A percentile compares a stretch with the other conserved stretches of the same genome.
Evolutionary conservation across 2,888 invertebrate genomes (phyloP).

Genomic region (Rhagium mordax): DNA sequence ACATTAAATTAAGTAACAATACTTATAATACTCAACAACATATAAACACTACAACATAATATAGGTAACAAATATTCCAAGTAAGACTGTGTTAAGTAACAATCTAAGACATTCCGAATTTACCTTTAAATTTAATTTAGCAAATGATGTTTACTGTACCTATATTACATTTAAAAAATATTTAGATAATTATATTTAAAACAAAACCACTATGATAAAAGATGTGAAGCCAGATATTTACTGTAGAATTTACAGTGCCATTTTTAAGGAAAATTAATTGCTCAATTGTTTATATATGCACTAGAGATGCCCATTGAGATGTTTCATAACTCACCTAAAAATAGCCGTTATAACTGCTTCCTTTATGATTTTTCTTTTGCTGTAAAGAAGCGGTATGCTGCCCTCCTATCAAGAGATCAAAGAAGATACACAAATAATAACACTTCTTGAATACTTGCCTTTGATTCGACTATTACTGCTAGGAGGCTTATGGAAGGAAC

Average conservation of each 20-base stretch:
- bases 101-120: slow-evolving; percentile 54
- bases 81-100: slow-evolving; percentile 40
- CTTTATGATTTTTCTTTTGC: too few relatives aligned
- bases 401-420: too few relatives aligned
- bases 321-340: too few relatives aligned
- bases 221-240: slow-evolving; percentile 2
- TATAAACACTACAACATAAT: slow-evolving; percentile 1
- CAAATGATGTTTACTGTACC: slow-evolving; percentile 39
- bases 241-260: slow-evolving; percentile 30
- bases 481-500: too few relatives aligned
- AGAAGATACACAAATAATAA: too few relatives aligned
- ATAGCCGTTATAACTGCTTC: too few relatives aligned
- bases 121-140: slow-evolving; percentile 40
- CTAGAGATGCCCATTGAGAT: neutral
- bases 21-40: slow-evolving; percentile 26
- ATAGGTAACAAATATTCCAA: slow-evolving; percentile 29
- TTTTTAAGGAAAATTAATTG: slow-evolving; percentile 33
- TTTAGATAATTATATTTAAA: slow-evolving; percentile 24
- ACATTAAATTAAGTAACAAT: slow-evolving; percentile 12
- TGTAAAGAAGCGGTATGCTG: too few relatives aligned
- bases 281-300: neutral
- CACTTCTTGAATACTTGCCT: too few relatives aligned
- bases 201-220: slow-evolving; percentile 28
- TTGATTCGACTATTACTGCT: too few relatives aligned
- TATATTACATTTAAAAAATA: slow-evolving; percentile 38